A percentile compares a stretch with the other conserved stretches of the same genome.
phyloP scores from a whole-genome alignment of 2,888 invertebrate species.

The Eilema caniola region DNA sequence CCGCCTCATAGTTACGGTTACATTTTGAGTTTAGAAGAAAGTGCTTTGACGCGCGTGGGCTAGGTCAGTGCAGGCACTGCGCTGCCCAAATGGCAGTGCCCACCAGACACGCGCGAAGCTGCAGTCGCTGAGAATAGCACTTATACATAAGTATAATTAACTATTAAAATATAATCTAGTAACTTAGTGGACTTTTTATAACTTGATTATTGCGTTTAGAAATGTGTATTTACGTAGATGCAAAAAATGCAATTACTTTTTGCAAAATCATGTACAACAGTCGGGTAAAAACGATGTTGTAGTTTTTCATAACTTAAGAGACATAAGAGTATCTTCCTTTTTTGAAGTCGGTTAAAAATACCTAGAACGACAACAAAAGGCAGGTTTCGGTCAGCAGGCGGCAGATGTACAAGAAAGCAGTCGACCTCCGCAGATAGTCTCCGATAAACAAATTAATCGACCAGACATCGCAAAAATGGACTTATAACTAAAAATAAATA shows the following conservation, averaged over 20 bases:
- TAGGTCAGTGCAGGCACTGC: slow-evolving; percentile 77
- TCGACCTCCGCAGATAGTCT: slow-evolving; percentile 60
- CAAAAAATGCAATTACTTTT: too few relatives aligned
- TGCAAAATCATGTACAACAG: too few relatives aligned
- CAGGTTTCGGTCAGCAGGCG: slow-evolving; percentile 48
- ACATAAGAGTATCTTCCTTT: background rate
- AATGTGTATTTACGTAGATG: background rate
- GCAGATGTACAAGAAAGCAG: slow-evolving; percentile 69
- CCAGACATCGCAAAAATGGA: slow-evolving; percentile 43
- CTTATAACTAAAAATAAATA: slow-evolving; percentile 40
- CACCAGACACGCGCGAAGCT: background rate
- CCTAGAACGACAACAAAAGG: slow-evolving; percentile 44
- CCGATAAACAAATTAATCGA: slow-evolving; percentile 72
- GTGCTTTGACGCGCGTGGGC: slow-evolving; percentile 74
- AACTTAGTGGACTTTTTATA: background rate
- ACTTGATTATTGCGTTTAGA: background rate
- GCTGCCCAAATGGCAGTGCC: slow-evolving; percentile 23
- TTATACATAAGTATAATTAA: background rate
- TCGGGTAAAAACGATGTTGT: too few relatives aligned
- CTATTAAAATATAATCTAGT: background rate
- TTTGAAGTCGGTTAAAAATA: background rate
- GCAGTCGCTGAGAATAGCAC: background rate
- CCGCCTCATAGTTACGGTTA: slow-evolving; percentile 85
- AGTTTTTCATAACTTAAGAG: background rate
- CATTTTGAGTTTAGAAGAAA: slow-evolving; percentile 86